Conservation (phyloP, 2,113 vertebrate genomes). For the Nothocercus julius region DNA sequence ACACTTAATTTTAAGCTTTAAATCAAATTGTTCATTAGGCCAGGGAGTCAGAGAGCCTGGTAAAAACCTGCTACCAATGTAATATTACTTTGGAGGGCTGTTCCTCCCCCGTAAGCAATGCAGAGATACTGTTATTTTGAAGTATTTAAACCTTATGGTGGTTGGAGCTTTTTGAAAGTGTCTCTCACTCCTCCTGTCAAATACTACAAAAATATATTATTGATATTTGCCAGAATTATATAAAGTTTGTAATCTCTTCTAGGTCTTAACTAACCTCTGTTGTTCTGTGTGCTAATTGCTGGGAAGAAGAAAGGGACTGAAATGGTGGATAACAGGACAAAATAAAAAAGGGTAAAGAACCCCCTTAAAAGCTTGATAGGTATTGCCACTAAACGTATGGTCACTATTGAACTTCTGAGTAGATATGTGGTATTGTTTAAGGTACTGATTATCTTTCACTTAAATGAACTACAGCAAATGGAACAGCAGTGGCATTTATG, state of each 20-base stretch:
- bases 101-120: neutral
- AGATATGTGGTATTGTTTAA: neutral
- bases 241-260: constrained; percentile 6
- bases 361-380: neutral
- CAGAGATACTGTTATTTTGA: constrained; percentile 54
- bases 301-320: neutral
- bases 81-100: constrained; percentile 72
- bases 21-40: constrained; percentile 80
- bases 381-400: neutral
- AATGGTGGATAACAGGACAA: neutral
- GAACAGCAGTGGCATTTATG: neutral
- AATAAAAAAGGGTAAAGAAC: neutral
- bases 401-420: neutral
- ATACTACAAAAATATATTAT: neutral
- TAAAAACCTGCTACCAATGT: constrained; percentile 64
- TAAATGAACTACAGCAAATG: neutral
- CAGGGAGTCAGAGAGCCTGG: constrained; percentile 32
- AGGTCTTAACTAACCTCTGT: neutral
- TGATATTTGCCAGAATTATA: neutral
- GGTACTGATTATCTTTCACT: neutral
- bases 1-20: constrained; percentile 78
- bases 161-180: constrained; percentile 58
- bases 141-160: constrained; percentile 20
- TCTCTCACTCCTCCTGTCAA: neutral
- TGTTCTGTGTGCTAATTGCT: neutral